Conservation (phyloP, 2,113 vertebrate species). For the Dermatemys mawii region DNA sequence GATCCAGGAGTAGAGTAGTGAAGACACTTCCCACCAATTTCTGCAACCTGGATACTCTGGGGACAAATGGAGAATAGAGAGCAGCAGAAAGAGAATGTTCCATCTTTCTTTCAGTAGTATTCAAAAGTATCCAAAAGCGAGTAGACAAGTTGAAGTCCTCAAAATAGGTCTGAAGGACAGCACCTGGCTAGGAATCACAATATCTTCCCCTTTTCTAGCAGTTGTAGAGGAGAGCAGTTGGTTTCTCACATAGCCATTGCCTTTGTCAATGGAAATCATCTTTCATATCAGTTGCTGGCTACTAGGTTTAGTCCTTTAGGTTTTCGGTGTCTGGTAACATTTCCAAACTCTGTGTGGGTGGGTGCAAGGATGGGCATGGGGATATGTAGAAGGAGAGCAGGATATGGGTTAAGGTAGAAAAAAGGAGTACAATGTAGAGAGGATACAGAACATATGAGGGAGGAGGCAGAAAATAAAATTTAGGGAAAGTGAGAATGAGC, state of each 20-base stretch:
- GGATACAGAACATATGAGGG: neutral
- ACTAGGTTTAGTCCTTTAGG: neutral
- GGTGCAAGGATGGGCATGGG: neutral
- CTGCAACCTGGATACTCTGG: neutral
- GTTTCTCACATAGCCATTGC: neutral
- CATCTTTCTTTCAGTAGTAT: neutral
- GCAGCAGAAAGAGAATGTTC: neutral
- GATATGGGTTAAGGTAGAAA: neutral
- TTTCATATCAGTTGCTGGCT: neutral
- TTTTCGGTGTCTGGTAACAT: neutral
- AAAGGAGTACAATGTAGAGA: neutral
- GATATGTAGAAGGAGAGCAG: neutral
- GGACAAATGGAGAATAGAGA: neutral
- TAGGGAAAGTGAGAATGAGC: neutral
- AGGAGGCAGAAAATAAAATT: neutral
- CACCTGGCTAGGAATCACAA: neutral
- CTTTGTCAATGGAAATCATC: neutral
- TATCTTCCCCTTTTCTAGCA: neutral
- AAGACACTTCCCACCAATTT: neutral
- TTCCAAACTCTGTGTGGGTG: accelerated
- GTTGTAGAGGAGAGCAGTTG: neutral
- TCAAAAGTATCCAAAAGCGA: neutral
- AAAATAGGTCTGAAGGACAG: neutral
- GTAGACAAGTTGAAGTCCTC: neutral
- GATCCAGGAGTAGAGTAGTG: neutral